Evolutionary conservation across 2,888 invertebrate species (phyloP).

Genomic region (Parascotia fuliginaria): DNA sequence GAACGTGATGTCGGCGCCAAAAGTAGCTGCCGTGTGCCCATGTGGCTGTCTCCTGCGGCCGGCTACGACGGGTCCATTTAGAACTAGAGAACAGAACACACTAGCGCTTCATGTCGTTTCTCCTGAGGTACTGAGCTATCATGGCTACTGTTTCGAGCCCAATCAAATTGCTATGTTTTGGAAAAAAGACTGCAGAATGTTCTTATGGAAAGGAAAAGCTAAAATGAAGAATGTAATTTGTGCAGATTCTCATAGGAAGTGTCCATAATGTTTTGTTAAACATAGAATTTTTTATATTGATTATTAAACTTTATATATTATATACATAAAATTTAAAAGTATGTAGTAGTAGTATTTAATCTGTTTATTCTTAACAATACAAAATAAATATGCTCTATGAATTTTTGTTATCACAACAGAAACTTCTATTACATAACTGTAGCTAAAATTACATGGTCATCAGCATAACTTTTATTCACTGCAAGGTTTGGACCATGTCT

Average conservation of each 20-base stretch:
- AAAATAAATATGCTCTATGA: conserved; percentile 44
- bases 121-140: conserved; percentile 81
- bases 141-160: conserved; percentile 84
- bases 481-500: conserved; percentile 87
- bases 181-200: conserved; percentile 90
- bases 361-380: conserved; percentile 45
- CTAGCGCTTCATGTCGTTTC: conserved; percentile 78
- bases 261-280: conserved; percentile 30
- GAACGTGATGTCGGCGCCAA: conserved; percentile 60
- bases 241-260: conserved; percentile 59
- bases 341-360: conserved; percentile 31
- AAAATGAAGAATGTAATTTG: conserved; percentile 64
- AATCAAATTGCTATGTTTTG: conserved; percentile 87
- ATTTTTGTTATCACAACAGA: conserved; percentile 26
- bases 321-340: conserved; percentile 43
- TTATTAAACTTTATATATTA: conserved; percentile 24
- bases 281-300: conserved; percentile 25
- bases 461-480: conserved; percentile 64
- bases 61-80: conserved; percentile 65
- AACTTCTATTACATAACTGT: conserved; percentile 22
- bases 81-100: conserved; percentile 75
- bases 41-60: conserved; percentile 76
- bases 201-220: conserved; percentile 85
- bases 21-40: conserved; percentile 69
- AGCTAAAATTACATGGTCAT: conserved; percentile 4